Percentiles rank a stretch among this genome's conserved stretches.
Evolutionary conservation across 92 coral and sea anemone genomes (phyloP).

Genomic region (Isaurus tuberculatus): DNA sequence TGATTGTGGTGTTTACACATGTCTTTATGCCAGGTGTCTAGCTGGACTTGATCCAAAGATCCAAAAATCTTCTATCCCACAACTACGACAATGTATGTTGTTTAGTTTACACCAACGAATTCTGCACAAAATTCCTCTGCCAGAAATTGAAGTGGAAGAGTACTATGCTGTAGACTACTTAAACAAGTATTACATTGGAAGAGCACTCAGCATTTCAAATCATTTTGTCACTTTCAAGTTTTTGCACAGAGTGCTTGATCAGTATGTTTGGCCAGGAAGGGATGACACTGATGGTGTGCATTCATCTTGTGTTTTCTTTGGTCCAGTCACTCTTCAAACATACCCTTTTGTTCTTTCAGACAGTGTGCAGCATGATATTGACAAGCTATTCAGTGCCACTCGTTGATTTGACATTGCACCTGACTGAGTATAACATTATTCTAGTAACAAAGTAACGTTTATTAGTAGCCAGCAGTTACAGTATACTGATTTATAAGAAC

Average conservation of each 20-base stretch:
- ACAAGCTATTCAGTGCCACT: slow-evolving; percentile 35
- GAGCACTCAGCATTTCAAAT: slow-evolving; percentile 37
- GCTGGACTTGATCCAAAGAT: slow-evolving; percentile 59
- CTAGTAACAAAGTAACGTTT: slow-evolving; percentile 15
- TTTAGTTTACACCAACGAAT: slow-evolving; percentile 37
- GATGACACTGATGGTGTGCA: slow-evolving; percentile 48
- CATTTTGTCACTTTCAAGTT: slow-evolving; percentile 35
- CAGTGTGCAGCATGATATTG: slow-evolving; percentile 38
- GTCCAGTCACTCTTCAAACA: slow-evolving; percentile 27
- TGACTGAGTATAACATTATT: slow-evolving; percentile 22
- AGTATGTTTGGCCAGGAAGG: slow-evolving; percentile 42
- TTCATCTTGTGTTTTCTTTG: slow-evolving; percentile 42
- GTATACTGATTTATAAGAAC: background rate
- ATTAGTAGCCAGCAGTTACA: slow-evolving; percentile 21
- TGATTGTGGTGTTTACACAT: slow-evolving; percentile 64
- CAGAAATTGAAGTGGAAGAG: slow-evolving; percentile 37
- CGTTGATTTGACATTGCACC: slow-evolving; percentile 9
- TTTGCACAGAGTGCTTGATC: slow-evolving; percentile 30
- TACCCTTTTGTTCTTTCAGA: slow-evolving; percentile 28
- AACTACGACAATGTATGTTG: slow-evolving; percentile 44
- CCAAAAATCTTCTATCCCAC: slow-evolving; percentile 24
- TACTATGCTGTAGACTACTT: slow-evolving; percentile 59
- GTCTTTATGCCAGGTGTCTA: slow-evolving; percentile 66
- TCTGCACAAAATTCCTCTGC: slow-evolving; percentile 40
- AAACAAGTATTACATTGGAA: slow-evolving; percentile 27